A percentile compares a stretch with the other conserved stretches of the same genome.
Conservation (phyloP, 2,113 vertebrate genomes). For the Microcebus jonahi region DNA sequence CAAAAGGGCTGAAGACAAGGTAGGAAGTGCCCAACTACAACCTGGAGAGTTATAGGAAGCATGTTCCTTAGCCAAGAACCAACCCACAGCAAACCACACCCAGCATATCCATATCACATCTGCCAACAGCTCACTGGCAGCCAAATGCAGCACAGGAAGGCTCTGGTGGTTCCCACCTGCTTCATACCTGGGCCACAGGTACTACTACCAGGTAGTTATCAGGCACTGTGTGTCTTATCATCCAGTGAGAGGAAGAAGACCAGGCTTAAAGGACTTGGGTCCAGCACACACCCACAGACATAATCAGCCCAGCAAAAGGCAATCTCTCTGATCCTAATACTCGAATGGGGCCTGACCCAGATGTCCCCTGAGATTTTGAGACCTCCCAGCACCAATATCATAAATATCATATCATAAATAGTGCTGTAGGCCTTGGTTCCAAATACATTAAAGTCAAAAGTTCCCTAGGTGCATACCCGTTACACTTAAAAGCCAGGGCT, state of each 20-base stretch:
- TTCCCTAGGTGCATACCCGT: background rate
- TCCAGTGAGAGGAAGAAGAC: background rate
- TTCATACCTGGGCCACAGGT: background rate
- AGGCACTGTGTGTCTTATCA: background rate
- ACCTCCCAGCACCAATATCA: background rate
- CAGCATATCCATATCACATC: background rate
- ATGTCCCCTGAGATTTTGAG: background rate
- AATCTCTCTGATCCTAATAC: background rate
- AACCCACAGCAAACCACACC: background rate
- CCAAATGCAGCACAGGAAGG: background rate
- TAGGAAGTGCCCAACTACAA: background rate
- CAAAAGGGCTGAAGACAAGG: background rate
- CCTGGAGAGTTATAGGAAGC: background rate
- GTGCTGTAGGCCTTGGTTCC: background rate
- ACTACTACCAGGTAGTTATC: background rate
- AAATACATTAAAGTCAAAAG: background rate
- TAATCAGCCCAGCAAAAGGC: background rate
- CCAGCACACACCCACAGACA: background rate
- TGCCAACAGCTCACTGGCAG: background rate
- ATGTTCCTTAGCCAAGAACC: background rate
- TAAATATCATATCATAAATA: background rate
- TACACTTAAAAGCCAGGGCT: background rate
- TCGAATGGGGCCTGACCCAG: background rate
- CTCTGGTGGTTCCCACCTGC: background rate
- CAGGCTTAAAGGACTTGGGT: background rate